Evolutionary conservation across 2,888 invertebrate species (phyloP), one percentile per base, ranked within the genome.

Genomic region (Tetranychus piercei): DNA sequence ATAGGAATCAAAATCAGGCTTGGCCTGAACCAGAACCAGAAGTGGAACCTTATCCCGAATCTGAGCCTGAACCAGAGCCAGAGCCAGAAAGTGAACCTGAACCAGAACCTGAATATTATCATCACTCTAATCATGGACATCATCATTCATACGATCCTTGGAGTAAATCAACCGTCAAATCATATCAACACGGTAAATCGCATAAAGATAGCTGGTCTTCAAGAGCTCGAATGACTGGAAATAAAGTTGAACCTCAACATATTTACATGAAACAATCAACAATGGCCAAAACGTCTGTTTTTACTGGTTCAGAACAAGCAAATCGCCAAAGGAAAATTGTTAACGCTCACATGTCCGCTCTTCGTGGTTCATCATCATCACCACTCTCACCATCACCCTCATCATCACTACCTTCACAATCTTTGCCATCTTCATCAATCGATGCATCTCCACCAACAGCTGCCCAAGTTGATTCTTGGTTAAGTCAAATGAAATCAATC

Each of bases 401-500:
- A 55, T 55, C 55, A 8, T 55, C 55, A 15, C 55, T 55, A 15
- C 55, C 55, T 55, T 55, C 55, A 34, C 34, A 34, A 34, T 34
- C 34, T 34, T 65, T n/a, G n/a, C 4, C n/a, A 22, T 22, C 20
- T 1, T n/a, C 23, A 20, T 23, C 9, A 22, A 22, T 67, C 9
- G 67, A 23, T 7, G 3, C 4, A 20, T 67, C 23, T 18, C 23
- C 67, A 6, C 23, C 67, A 22, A 20, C 20, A 18, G 9, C 67
- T 9, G 23, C 20, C n/a, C 6, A 23, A 67, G 23, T 20, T 22
- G 23, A 67, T 67, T 64, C 34, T 20, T 87, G 92, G 75, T 85
- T 93, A 80, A 91, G 15, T 55, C 55, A 55, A 15, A 55, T 55
- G 55, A 55, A 55, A 55, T 55, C 55, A 55, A 55, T 55, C 55